Percentiles rank a stretch among this genome's conserved stretches.
Conservation (phyloP, 1,140 invertebrate genomes). For the Calephelis nemesis region DNA sequence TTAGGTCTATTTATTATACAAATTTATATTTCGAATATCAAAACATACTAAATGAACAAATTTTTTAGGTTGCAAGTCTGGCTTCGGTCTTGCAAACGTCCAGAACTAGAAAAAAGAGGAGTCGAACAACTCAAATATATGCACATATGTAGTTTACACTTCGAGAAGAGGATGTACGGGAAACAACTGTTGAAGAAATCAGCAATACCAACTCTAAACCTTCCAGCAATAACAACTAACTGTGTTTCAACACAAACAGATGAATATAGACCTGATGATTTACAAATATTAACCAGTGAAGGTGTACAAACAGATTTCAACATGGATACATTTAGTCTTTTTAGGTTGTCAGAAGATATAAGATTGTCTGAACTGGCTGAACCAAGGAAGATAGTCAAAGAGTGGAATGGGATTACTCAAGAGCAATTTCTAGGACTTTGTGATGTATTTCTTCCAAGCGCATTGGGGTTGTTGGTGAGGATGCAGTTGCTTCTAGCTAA, state of each 20-base stretch:
- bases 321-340: not conserved
- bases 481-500: slow-evolving; percentile 1
- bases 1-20: no score
- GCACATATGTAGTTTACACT: slow-evolving; percentile 33
- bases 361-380: not conserved
- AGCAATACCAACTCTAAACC: slow-evolving; percentile 28
- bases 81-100: slow-evolving; percentile 29
- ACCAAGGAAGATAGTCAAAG: not conserved
- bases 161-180: slow-evolving; percentile 35
- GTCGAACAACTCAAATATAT: slow-evolving; percentile 28
- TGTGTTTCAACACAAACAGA: slow-evolving; percentile 28
- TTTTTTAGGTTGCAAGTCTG: slow-evolving; percentile 14
- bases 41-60: no score
- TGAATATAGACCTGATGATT: slow-evolving; percentile 1
- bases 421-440: slow-evolving; percentile 25
- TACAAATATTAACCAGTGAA: slow-evolving; percentile 30
- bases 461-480: slow-evolving; percentile 23
- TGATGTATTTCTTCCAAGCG: slow-evolving; percentile 24
- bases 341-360: not conserved
- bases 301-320: slow-evolving; percentile 29
- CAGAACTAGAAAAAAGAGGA: slow-evolving; percentile 27
- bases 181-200: slow-evolving; percentile 32
- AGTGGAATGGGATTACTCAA: not conserved
- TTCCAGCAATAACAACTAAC: slow-evolving; percentile 14
- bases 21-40: no score